Percentiles rank a stretch among this genome's conserved stretches.
phyloP scores from a whole-genome alignment of 1,140 invertebrate genomes.

The Scaptomyza montana region DNA sequence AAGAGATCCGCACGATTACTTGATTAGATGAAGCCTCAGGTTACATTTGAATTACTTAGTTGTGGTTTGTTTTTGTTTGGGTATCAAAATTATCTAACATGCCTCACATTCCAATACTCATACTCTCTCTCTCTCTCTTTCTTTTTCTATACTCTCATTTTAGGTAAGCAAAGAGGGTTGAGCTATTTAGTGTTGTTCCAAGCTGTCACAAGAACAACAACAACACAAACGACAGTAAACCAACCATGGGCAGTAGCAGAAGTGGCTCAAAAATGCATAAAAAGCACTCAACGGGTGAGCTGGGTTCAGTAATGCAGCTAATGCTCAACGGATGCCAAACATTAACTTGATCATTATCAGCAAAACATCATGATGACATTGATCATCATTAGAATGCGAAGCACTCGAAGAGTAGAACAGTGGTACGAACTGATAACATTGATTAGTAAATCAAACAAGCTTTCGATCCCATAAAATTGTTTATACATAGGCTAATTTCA shows the following conservation, averaged over 20 bases:
- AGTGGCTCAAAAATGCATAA: constrained; percentile 52
- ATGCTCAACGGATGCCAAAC: constrained; percentile 41
- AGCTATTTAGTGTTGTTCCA: constrained; percentile 8
- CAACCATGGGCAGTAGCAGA: not conserved
- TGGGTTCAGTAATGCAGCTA: constrained; percentile 33
- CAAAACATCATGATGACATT: constrained; percentile 4
- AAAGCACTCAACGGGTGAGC: constrained; percentile 33
- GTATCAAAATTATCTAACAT: not conserved
- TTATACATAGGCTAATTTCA: too few species aligned
- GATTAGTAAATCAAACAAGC: not conserved
- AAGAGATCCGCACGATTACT: constrained; percentile 29
- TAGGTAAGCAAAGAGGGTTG: constrained; percentile 31
- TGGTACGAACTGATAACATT: not conserved
- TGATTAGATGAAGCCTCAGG: constrained; percentile 33
- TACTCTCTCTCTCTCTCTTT: not conserved
- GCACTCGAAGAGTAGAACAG: not conserved
- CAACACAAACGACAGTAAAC: not conserved
- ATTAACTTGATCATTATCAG: constrained; percentile 48
- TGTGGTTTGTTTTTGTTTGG: not conserved
- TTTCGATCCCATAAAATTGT: too few species aligned
- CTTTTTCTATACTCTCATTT: constrained; percentile 15
- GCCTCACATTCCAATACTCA: not conserved
- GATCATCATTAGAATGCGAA: not conserved
- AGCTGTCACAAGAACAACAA: too few species aligned
- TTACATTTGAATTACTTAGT: not conserved